Conservation (phyloP, 2,113 vertebrate species). For the Paraplagusia blochii region DNA sequence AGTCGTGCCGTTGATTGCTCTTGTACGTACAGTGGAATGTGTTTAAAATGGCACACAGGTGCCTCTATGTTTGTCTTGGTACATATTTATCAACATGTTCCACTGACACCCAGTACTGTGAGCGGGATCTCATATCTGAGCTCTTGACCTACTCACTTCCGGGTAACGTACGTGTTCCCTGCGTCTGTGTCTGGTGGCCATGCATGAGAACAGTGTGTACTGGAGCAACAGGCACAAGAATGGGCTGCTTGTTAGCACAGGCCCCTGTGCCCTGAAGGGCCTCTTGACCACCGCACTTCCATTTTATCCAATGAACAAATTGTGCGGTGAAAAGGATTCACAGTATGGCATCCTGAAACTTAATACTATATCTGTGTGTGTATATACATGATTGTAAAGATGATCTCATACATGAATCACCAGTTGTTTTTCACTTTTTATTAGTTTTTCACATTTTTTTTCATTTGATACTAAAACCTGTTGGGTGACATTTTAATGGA, state of each 20-base stretch:
- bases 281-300: constrained; percentile 18
- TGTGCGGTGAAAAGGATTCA: background rate
- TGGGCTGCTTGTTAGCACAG: constrained; percentile 38
- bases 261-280: constrained; percentile 33
- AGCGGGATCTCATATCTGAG: constrained; percentile 46
- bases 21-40: constrained; percentile 73
- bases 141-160: constrained; percentile 42
- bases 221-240: constrained; percentile 16
- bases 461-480: too few species aligned
- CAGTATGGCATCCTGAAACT: background rate
- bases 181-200: constrained; percentile 15
- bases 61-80: constrained; percentile 27
- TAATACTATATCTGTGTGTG: background rate
- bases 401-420: too few species aligned
- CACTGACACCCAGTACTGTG: constrained; percentile 26
- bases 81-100: constrained; percentile 16
- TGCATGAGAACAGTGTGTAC: constrained; percentile 47
- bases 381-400: too few species aligned
- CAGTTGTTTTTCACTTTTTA: too few species aligned
- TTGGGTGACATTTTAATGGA: too few species aligned
- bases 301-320: constrained; percentile 23
- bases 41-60: constrained; percentile 78
- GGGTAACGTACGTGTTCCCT: constrained; percentile 21
- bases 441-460: too few species aligned
- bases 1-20: constrained; percentile 42